Evolutionary conservation across 2,888 invertebrate species (phyloP).

Genomic region (Hoplodrina ambigua): DNA sequence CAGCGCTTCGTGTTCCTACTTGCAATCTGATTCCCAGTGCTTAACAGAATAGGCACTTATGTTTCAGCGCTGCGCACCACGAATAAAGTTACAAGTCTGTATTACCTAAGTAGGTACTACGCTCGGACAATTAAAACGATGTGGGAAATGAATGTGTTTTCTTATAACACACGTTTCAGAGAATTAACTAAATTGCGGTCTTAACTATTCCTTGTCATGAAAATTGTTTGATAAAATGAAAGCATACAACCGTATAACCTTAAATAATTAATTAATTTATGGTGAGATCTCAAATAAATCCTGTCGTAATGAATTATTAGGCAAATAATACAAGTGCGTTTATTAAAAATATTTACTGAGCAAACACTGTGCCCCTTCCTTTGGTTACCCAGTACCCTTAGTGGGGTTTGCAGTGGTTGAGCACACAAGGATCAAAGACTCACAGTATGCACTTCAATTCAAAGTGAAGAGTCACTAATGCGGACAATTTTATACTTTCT

Average conservation of each 20-base stretch:
- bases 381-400: conserved; percentile 66
- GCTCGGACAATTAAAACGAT: conserved; percentile 32
- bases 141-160: conserved; percentile 24
- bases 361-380: conserved; percentile 76
- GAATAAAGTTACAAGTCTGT: conserved; percentile 49
- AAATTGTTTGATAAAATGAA: background rate
- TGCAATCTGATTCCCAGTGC: conserved; percentile 76
- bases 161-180: background rate
- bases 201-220: background rate
- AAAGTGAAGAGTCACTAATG: conserved; percentile 66
- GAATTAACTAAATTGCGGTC: background rate
- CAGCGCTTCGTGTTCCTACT: conserved; percentile 63
- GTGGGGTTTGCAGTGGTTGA: conserved; percentile 75
- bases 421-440: conserved; percentile 86
- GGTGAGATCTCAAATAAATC: conserved; percentile 53
- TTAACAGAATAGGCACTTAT: conserved; percentile 61
- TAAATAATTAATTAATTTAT: conserved; percentile 48
- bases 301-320: conserved; percentile 80
- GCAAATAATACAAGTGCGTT: conserved; percentile 80
- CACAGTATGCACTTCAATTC: conserved; percentile 59
- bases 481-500: conserved; percentile 62
- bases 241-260: background rate
- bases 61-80: conserved; percentile 46
- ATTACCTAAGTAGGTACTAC: conserved; percentile 26
- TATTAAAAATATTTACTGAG: conserved; percentile 85